A percentile compares a stretch with the other conserved stretches of the same genome.
These are phyloP conservation scores for Lamellibrachia columna DNA, from an alignment of 2,888 invertebrate species.

Conservation along the genomic window DNA sequence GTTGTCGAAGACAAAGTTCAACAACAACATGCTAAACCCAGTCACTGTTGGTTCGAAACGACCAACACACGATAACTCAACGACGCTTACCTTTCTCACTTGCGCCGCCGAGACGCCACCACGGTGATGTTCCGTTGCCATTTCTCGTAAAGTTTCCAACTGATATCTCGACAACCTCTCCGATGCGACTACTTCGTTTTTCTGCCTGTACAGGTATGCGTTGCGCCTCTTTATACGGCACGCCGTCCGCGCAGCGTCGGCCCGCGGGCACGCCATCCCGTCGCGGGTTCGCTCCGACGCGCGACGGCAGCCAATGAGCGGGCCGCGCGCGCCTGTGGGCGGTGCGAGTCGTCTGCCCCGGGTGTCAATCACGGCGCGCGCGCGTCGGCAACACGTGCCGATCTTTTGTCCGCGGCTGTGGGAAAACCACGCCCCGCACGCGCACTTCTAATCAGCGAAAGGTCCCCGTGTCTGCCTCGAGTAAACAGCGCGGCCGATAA, in stretches of 20 bases:
- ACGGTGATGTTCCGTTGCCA: not conserved
- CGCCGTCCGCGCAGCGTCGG: not conserved
- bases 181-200: not conserved
- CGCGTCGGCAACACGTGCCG: conserved; percentile 12
- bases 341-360: not conserved
- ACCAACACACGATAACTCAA: not conserved
- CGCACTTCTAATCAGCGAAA: conserved; percentile 16
- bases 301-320: not conserved
- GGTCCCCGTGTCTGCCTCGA: not conserved
- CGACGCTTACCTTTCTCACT: not conserved
- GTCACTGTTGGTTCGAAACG: not conserved
- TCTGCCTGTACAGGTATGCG: not conserved
- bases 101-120: not conserved
- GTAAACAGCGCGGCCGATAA: not conserved
- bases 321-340: not conserved
- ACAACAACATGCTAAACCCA: not conserved
- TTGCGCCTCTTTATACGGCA: not conserved
- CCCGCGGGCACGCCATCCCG: not conserved
- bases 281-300: not conserved
- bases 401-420: conserved; percentile 10
- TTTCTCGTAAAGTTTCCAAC: conserved; percentile 6
- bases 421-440: conserved; percentile 11
- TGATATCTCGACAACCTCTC: not conserved
- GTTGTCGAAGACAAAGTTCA: too few species aligned
- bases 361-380: not conserved